phyloP scores from a whole-genome alignment of 2,797 vertebrate species.

The Falco peregrinus region DNA sequence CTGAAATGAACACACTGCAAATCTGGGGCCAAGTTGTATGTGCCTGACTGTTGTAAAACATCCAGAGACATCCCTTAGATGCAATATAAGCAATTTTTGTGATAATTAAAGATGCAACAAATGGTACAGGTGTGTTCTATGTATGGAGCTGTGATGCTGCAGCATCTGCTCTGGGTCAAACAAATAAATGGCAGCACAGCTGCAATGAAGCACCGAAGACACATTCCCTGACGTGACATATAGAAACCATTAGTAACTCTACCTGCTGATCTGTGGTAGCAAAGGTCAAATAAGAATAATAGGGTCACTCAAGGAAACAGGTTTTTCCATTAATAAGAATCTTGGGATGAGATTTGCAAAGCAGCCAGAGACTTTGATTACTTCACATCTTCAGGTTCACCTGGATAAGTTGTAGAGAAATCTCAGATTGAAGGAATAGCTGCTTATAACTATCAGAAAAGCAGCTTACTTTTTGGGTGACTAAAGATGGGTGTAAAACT shows the following conservation, averaged over 20 bases:
- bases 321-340: background rate
- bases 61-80: background rate
- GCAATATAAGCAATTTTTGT: background rate
- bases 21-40: background rate
- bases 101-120: background rate
- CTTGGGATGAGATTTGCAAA: background rate
- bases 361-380: background rate
- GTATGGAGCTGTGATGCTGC: background rate
- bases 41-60: background rate
- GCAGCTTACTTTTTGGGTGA: background rate
- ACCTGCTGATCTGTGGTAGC: background rate
- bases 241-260: background rate
- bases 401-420: background rate
- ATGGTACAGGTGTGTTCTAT: fast-evolving
- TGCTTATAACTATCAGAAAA: background rate
- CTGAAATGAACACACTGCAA: background rate
- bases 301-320: background rate
- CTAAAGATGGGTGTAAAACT: background rate
- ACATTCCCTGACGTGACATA: background rate
- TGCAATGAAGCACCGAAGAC: background rate
- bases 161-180: background rate
- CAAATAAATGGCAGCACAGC: background rate
- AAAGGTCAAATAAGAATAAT: background rate
- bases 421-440: background rate
- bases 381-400: background rate